Evolutionary conservation across 2,797 vertebrate genomes (phyloP), one percentile per base, ranked within the genome.

Genomic region (Pterois miles): DNA sequence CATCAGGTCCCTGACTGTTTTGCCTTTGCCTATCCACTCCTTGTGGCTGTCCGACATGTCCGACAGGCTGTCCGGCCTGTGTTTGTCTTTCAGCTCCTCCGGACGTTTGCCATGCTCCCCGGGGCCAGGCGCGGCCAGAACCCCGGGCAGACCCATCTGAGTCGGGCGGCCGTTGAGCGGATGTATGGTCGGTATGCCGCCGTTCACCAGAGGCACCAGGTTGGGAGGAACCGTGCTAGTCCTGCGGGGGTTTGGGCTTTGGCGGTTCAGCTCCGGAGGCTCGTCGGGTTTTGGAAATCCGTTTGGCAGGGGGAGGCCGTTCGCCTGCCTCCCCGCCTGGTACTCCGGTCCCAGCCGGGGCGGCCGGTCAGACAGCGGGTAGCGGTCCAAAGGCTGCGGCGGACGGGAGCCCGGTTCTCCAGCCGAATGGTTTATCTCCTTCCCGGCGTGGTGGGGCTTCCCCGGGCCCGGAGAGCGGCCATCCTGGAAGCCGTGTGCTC

Each of bases 191-290:
- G 94, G 88, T 2, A 96, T 87, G 75, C 85, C 88, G 58, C 97
- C 97, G 93, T 97, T 98, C 78, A 96, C 94, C 74, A 97, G 74
- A 52, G 96, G 96, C 88, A 97, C 95, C 65, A 97, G 90, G 79
- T 90, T 96, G 59, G 96, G 96, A 1, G 96, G 96, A 56, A 96
- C 95, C 43, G 95, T 65, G 89, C 88, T 91, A 71, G 89, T 93
- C 90, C 97, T 95, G 75, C 97, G 96, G 40, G 96, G 96, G 85
- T 96, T 97, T 1, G 97, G 96, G 93, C 97, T 98, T 74, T 98
- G 97, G n/a, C 97, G 96, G 88, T 97, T 97, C 71, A 97, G 93
- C 92, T 98, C 97, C 0, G 97, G 97, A 0, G 97, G 97, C 22
- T 98, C 97, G 80, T 98, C 97, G 3, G 96, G 94, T 88, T 97